These are phyloP conservation scores for Dryocosmus kuriphilus DNA, from an alignment of 2,888 invertebrate species.

Conservation along the genomic window DNA sequence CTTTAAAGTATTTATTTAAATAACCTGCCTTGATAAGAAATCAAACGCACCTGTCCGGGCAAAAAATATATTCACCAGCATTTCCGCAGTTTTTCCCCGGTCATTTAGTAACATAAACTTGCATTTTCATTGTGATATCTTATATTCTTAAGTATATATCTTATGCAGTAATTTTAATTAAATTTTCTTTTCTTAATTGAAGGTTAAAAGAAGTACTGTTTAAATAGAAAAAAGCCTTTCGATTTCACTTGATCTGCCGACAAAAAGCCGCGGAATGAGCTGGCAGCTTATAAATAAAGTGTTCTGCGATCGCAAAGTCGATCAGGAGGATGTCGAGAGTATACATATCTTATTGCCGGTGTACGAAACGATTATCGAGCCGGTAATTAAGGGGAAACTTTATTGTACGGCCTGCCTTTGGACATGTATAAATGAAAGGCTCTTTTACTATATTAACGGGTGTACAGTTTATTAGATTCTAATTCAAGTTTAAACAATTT, in stretches of 20 bases:
- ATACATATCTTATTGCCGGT: conserved; percentile 19
- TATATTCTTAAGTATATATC: background rate
- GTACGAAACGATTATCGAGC: conserved; percentile 27
- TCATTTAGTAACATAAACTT: background rate
- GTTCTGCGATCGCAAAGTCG: background rate
- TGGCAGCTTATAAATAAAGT: conserved; percentile 2
- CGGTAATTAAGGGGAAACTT: conserved; percentile 19
- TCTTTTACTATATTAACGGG: conserved; percentile 14
- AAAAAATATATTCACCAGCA: background rate
- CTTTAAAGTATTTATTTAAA: background rate
- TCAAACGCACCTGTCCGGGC: too few relatives aligned
- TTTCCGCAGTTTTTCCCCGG: background rate
- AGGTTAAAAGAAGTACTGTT: background rate
- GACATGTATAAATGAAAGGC: conserved; percentile 9
- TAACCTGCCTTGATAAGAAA: background rate
- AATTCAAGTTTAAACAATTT: background rate
- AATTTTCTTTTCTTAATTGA: background rate
- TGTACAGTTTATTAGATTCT: background rate
- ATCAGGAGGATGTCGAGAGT: conserved; percentile 18
- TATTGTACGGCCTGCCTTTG: background rate
- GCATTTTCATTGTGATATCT: background rate
- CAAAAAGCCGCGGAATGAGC: conserved; percentile 7
- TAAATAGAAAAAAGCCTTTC: background rate
- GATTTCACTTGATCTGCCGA: conserved; percentile 7
- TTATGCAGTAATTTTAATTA: background rate